Evolutionary conservation across 2,888 invertebrate genomes (phyloP), one percentile per base, ranked within the genome.

Genomic region (Bugula neritina): DNA sequence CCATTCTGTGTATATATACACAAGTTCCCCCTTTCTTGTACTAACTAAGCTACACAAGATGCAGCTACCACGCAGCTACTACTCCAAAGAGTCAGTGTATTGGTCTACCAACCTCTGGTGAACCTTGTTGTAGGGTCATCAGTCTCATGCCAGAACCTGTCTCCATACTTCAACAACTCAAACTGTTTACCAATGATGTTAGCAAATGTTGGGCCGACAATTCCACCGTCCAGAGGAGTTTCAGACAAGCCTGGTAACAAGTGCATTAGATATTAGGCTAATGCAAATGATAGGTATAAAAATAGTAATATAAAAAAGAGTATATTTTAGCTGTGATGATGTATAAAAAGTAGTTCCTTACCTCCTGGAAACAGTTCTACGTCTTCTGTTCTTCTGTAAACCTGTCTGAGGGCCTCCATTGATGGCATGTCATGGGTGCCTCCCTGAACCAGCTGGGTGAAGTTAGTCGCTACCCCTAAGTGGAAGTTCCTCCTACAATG

Each of bases 171-270:
- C 25, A 54, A 17, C 25, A 3, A 3, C 17, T 27, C 29, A 52
- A 54, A 70, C 52, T 70, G 70, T 2, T 23, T 52, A 43, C 5
- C 70, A 21, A 70, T 70, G 5, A 70, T 70, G 25, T 70, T 34
- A 29, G 70, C 70, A 54, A 70, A 70, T 23, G 70, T 70, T 25
- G 23, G 27, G 2, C 70, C 70, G 29, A 70, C 52, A 2, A 70
- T 17, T 29, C 43, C 70, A 2, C 70, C 70, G 3, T 2, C 5
- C 3, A 43, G 35, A 3, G 70, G 54, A 13, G 25, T 43, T 23
- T 70, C 70, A n/a, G 52, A 23, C 35, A 70, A 5, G 43, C 70
- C 70, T 70, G 31, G n/a, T n/a, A n/a, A n/a, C n/a, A 69, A 29
- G 5, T 17, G 29, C 57, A 25, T n/a, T n/a, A n/a, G n/a, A n/a